Evolutionary conservation across 1,140 invertebrate genomes (phyloP), one percentile per base, ranked within the genome.

Genomic region (Macrocentrus cingulum): DNA sequence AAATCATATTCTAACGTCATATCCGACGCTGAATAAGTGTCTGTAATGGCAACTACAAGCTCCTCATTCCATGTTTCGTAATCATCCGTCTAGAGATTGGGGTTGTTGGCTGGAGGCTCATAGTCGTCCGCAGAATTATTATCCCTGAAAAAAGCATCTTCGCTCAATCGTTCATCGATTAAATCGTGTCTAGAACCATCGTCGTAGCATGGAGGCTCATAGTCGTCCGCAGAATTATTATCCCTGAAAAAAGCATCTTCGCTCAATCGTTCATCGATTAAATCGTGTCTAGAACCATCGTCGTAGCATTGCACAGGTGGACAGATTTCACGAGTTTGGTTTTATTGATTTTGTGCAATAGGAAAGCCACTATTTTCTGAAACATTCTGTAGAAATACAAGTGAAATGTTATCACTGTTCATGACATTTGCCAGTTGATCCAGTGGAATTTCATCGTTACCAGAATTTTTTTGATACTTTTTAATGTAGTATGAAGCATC

Each of bases 401-500:
- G 15, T 6, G 79, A 63, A 37, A 75, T 66, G 29, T 63, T 58
- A 48, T 67, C 67, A n/a, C 67, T 65, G 16, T 64, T 54, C 32
- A 74, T 67, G 48, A 68, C 63, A 11, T 65, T 55, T 8, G 77
- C 50, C 32, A 84, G 34, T 32, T 61, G 57, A 4, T 62, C 25
- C 11, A 86, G 55, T 4, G 83, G 75, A 56, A 85, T 70, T 69
- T 84, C 80, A 50, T 74, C 73, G 0, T 60, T 54, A 3, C 55
- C 61, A 15, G 69, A 51, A 4, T 42, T 16, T 34, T 44, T 45
- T 1, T 60, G 61, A 13, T 70, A 68, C 1, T 62, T 42, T 44
- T 73, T 60, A 1, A 86, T 72, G 39, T 79, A 77, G 56, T 78
- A 82, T 16, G 67, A 39, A 1, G 80, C 69, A 53, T 83, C 80